These are phyloP conservation scores for Styela clava DNA, from an alignment of 23 tunicate species.

Conservation along the genomic window DNA sequence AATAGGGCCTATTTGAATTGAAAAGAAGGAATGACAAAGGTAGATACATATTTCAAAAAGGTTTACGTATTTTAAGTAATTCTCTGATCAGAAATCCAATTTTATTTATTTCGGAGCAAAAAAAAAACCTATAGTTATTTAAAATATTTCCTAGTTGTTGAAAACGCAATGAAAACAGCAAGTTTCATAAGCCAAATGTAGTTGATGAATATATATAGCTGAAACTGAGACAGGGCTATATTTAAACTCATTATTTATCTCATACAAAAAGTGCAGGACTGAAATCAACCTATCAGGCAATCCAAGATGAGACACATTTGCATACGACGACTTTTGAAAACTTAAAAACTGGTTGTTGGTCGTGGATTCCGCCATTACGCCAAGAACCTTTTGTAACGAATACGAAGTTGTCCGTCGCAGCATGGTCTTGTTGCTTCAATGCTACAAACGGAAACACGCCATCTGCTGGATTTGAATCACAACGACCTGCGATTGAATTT, in stretches of 20 bases:
- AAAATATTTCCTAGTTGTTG: too few species aligned
- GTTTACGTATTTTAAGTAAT: too few species aligned
- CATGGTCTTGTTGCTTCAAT: slow-evolving; percentile 30
- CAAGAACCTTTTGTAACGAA: slow-evolving; percentile 1
- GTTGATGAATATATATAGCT: too few species aligned
- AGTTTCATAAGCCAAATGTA: too few species aligned
- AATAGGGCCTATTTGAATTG: too few species aligned
- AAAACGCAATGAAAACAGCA: too few species aligned
- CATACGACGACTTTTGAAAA: slow-evolving; percentile 30
- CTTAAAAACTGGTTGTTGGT: slow-evolving; percentile 37
- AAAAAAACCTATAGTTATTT: too few species aligned
- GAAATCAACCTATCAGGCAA: slow-evolving; percentile 45
- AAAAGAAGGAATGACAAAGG: too few species aligned
- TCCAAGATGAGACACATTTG: slow-evolving; percentile 28
- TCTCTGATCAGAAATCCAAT: too few species aligned
- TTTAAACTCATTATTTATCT: slow-evolving; percentile 22
- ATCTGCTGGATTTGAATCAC: slow-evolving; percentile 25
- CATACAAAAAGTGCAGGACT: slow-evolving; percentile 32
- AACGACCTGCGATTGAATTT: slow-evolving; percentile 46
- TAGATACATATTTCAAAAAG: too few species aligned
- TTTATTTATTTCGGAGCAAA: too few species aligned
- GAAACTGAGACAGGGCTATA: too few species aligned
- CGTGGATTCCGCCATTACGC: slow-evolving; percentile 47
- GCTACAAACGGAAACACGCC: slow-evolving; percentile 41
- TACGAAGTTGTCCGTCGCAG: slow-evolving; percentile 34